Evolutionary conservation across 2,888 invertebrate genomes (phyloP).

Genomic region (Antitype chi): DNA sequence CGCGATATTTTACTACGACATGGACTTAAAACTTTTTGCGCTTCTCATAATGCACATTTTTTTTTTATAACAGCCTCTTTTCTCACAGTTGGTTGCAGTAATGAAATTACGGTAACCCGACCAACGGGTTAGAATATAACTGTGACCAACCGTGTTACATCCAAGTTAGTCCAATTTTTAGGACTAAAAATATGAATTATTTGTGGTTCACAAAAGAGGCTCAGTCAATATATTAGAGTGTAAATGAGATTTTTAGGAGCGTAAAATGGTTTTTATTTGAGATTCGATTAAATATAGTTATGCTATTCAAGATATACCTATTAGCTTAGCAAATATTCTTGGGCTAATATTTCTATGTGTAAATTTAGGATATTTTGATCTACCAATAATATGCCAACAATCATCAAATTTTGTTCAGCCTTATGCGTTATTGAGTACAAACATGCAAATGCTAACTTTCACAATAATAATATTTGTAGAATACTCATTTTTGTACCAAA

Average conservation of each 20-base stretch:
- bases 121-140: not conserved
- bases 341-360: not conserved
- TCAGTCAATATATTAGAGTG: not conserved
- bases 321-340: not conserved
- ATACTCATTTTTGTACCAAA: slow-evolving; percentile 22
- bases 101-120: not conserved
- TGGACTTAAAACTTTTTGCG: not conserved
- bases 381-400: not conserved
- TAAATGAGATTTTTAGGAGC: not conserved
- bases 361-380: not conserved
- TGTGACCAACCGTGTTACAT: not conserved
- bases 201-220: not conserved
- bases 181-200: not conserved
- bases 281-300: not conserved
- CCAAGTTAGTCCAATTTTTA: not conserved
- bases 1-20: too few species aligned
- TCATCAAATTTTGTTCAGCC: not conserved
- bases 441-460: not conserved
- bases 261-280: not conserved
- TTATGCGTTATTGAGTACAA: too few species aligned
- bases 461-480: not conserved
- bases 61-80: not conserved
- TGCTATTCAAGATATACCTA: not conserved
- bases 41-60: not conserved
- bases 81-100: not conserved